Evolutionary conservation across 2,888 invertebrate genomes (phyloP), one percentile per base, ranked within the genome.

Genomic region (Petrolisthes manimaculis): DNA sequence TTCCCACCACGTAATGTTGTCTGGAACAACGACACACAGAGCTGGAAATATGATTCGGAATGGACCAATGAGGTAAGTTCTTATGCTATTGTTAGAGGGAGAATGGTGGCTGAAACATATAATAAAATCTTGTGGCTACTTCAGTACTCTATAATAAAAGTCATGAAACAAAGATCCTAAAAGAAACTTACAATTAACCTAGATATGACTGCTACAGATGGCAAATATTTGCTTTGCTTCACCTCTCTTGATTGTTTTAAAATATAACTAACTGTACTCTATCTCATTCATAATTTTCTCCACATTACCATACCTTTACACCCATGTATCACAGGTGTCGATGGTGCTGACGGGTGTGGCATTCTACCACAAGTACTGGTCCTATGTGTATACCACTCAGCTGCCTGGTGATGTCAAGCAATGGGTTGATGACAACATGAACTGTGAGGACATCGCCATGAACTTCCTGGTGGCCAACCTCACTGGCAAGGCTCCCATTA

Each of bases 361-460:
- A 84, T 99, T 98, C 94, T 96, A 98, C 93, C 98, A 99, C 93
- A 98, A 98, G 95, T 97, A 96, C 93, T 99, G 98, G 97, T 97
- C 96, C 92, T 97, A 97, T 93, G 95, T 98, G 94, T 99, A 98
- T 93, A 97, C 98, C 37, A 87, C 89, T 1, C 88, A 90, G 21
- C 96, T 99, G 96, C 97, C 98, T 0, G 94, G 95, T 0, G 95
- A 96, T 92, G 96, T 98, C 77, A 95, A 96, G 89, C 94, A 95
- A 86, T 98, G 97, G 97, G 98, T 98, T 0, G 98, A 99, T 93
- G 96, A 96, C 21, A 96, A 97, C 92, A 98, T 98, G 96, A 99
- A 99, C 93, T 99, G 98, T 93, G 99, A 99, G 93, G 98, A 99
- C 93, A 98, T 99, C 92, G 98, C 98, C 0, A 98, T 99, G 97